Conservation (phyloP, 2,113 vertebrate genomes). For the Hippocampus comes region DNA sequence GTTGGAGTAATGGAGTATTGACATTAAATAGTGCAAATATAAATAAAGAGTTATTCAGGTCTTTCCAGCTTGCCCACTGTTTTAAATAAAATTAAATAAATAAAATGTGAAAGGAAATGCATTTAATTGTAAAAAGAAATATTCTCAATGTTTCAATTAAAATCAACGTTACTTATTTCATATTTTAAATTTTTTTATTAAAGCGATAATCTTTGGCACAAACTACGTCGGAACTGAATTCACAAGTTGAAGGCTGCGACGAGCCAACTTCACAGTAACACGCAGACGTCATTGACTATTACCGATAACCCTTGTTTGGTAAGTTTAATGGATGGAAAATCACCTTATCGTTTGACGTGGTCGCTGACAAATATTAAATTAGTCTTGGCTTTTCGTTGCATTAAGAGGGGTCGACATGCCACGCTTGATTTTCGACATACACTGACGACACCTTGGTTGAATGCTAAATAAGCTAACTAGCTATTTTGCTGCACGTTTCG, state of each 20-base stretch:
- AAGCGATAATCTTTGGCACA: not conserved
- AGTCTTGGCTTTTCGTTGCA: not conserved
- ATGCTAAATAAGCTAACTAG: constrained; percentile 43
- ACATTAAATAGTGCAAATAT: too few species aligned
- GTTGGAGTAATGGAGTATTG: too few species aligned
- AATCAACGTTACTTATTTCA: not conserved
- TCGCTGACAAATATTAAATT: rapidly evolving
- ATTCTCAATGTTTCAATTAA: not conserved
- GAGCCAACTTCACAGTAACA: constrained; percentile 43
- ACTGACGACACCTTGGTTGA: not conserved
- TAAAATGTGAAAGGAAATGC: too few species aligned
- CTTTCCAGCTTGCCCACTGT: too few species aligned
- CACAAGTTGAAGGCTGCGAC: not conserved
- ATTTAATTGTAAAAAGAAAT: too few species aligned
- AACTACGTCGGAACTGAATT: constrained; percentile 29
- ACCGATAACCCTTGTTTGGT: constrained; percentile 24
- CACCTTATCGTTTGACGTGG: not conserved
- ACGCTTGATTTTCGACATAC: not conserved
- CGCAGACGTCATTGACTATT: constrained; percentile 28
- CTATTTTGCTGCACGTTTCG: not conserved
- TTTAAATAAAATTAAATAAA: too few species aligned
- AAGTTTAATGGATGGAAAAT: constrained; percentile 15
- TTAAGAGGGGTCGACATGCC: not conserved
- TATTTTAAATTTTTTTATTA: not conserved
- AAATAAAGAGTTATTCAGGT: too few species aligned